phyloP scores from a whole-genome alignment of 2,113 vertebrate genomes.

The Todiramphus chloris region DNA sequence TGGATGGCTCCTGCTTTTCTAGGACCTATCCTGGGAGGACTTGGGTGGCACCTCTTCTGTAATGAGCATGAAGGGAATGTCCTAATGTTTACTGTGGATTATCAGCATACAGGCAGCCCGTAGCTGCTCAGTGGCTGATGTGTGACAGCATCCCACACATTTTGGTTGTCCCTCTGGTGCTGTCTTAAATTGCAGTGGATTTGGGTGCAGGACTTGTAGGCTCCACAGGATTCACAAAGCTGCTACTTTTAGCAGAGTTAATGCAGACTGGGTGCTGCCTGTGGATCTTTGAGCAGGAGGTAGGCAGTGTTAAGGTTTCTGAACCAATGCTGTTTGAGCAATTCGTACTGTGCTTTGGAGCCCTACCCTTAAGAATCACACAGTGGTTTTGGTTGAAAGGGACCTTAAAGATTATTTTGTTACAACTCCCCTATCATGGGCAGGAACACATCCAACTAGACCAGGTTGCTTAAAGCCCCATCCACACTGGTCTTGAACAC shows the following conservation, averaged over 20 bases:
- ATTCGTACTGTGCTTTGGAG: neutral
- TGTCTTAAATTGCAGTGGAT: neutral
- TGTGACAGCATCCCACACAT: neutral
- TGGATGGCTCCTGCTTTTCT: neutral
- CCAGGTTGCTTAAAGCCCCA: no score
- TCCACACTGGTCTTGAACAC: no score
- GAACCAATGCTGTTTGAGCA: neutral
- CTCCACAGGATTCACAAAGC: neutral
- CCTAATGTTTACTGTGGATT: neutral
- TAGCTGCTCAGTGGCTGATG: neutral
- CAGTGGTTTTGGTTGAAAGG: no score
- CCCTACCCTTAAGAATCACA: neutral
- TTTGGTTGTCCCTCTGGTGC: neutral
- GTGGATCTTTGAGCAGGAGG: neutral
- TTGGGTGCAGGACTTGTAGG: neutral
- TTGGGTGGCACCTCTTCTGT: neutral
- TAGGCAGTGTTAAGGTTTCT: neutral
- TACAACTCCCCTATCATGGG: no score
- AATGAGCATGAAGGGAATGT: neutral
- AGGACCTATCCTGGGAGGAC: neutral
- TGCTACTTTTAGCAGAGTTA: neutral
- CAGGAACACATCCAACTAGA: no score
- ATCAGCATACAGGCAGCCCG: neutral
- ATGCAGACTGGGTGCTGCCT: neutral
- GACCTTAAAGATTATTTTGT: no score